Evolutionary conservation across 1,140 invertebrate species (phyloP).

Genomic region (Caenorhabditis brenneri): DNA sequence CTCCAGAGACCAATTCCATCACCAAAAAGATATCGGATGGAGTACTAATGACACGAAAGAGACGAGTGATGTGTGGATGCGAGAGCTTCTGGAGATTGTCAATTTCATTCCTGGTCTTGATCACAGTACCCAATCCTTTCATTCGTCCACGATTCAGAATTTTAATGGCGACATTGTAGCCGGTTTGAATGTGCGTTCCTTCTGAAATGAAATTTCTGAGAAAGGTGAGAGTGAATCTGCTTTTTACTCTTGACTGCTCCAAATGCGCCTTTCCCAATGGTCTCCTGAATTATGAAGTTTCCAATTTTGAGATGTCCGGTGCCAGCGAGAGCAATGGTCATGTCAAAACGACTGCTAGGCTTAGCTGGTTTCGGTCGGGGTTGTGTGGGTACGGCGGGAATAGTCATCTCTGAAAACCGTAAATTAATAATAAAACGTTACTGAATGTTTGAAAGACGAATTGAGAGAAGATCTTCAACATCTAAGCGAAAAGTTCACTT

Average conservation of each 20-base stretch:
- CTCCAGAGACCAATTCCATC: constrained; percentile 99
- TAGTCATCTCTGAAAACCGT: not conserved
- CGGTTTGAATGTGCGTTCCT: constrained; percentile 94
- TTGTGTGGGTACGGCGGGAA: not conserved
- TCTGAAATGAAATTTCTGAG: constrained; percentile 74
- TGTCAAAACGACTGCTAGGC: not conserved
- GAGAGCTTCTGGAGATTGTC: constrained; percentile 98
- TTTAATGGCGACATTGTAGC: constrained; percentile 98
- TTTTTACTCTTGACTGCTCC: not conserved
- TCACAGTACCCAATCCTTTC: constrained; percentile 96
- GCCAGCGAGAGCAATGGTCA: not conserved
- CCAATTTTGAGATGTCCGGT: constrained; percentile 74
- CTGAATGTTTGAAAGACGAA: no score
- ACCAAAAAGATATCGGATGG: constrained; percentile 99
- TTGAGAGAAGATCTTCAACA: no score
- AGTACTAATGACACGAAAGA: constrained; percentile 93
- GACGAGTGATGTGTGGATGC: constrained; percentile 99
- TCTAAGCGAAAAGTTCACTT: no score
- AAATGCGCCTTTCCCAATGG: constrained; percentile 69
- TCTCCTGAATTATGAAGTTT: constrained; percentile 74
- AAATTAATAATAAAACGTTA: no score
- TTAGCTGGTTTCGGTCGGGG: not conserved
- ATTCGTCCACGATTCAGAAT: constrained; percentile 98
- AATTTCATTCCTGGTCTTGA: constrained; percentile 96
- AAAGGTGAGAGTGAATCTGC: no score